Conservation (phyloP, 2,888 invertebrate species). For the Aspidapion aeneum region DNA sequence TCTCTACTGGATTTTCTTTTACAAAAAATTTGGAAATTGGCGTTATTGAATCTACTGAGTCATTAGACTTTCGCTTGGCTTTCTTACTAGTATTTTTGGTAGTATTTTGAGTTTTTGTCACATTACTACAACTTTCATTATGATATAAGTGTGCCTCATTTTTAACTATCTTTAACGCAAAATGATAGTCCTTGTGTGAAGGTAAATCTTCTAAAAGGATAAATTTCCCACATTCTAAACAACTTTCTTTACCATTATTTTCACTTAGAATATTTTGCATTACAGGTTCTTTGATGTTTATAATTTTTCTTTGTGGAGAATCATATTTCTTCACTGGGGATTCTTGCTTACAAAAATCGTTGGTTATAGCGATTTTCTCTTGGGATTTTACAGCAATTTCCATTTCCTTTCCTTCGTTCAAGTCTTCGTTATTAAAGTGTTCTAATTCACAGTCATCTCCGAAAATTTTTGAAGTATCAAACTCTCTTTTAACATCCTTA, state of each 20-base stretch:
- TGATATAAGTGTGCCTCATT: conserved; percentile 37
- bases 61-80: conserved; percentile 4
- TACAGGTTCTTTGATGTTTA: neutral
- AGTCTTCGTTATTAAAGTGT: conserved; percentile 1
- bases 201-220: conserved; percentile 59
- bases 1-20: conserved; percentile 31
- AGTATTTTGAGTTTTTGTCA: conserved; percentile 11
- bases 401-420: conserved; percentile 1
- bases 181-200: conserved; percentile 82
- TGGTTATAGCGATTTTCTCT: neutral
- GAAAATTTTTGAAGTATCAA: conserved; percentile 38
- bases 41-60: conserved; percentile 1
- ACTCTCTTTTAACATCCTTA: conserved; percentile 29
- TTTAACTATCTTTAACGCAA: conserved; percentile 54
- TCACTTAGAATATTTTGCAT: neutral
- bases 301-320: neutral
- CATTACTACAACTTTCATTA: conserved; percentile 1
- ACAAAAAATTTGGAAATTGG: conserved; percentile 30
- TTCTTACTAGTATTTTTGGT: conserved; percentile 21
- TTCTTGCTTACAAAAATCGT: too few species aligned
- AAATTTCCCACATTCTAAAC: conserved; percentile 65
- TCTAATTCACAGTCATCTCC: conserved; percentile 13
- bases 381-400: neutral
- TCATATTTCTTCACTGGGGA: neutral
- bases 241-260: conserved; percentile 48